phyloP scores from a whole-genome alignment of 2,888 invertebrate genomes.

The Pomacea canaliculata region DNA sequence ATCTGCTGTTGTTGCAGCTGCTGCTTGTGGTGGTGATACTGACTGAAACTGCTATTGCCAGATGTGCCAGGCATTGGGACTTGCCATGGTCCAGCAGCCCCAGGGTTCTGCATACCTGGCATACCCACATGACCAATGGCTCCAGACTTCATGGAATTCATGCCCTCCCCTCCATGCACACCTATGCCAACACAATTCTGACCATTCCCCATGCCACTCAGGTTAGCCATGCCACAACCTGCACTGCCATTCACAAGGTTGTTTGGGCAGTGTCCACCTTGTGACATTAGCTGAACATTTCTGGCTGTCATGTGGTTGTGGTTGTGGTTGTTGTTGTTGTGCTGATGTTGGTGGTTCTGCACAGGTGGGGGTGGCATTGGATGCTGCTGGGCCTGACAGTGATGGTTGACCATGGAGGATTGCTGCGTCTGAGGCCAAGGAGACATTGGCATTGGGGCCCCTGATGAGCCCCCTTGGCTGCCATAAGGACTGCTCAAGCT shows the following conservation, averaged over 20 bases:
- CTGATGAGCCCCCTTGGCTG: constrained; percentile 2
- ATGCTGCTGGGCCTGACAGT: constrained; percentile 9
- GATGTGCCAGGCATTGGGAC: background rate
- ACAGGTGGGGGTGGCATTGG: constrained; percentile 17
- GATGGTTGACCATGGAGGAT: background rate
- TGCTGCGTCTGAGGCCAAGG: constrained; percentile 5
- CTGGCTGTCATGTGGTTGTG: constrained; percentile 23
- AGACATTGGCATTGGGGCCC: constrained; percentile 2
- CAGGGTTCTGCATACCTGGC: background rate
- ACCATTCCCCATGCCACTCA: background rate
- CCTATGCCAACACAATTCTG: constrained; percentile 9
- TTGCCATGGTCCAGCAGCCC: background rate
- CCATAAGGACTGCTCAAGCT: constrained; percentile 15
- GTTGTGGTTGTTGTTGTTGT: background rate
- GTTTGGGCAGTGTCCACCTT: constrained; percentile 20
- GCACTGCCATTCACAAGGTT: constrained; percentile 1
- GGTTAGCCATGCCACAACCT: background rate
- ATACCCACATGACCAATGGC: background rate
- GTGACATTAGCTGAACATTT: constrained; percentile 5
- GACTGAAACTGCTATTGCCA: background rate
- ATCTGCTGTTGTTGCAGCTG: constrained; percentile 18
- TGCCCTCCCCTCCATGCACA: background rate
- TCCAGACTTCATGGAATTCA: background rate
- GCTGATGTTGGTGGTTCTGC: constrained; percentile 24
- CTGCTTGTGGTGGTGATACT: constrained; percentile 25